Conservation (phyloP, 2,888 invertebrate genomes). For the Boloria euphrosyne region DNA sequence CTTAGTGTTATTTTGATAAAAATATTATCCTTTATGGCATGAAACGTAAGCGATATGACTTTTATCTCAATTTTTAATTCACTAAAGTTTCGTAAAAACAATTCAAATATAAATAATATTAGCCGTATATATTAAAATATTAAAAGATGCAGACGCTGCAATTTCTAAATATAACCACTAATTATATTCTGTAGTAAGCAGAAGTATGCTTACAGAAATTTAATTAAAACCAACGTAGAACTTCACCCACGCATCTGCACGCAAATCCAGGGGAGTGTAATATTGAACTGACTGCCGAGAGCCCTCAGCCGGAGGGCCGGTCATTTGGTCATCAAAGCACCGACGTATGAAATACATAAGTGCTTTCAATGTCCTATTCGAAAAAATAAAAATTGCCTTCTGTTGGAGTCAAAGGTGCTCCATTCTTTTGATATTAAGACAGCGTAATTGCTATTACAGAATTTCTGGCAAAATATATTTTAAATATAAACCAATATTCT, state of each 20-base stretch:
- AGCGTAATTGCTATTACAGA: slow-evolving; percentile 25
- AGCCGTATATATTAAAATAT: no score
- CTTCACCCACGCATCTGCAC: slow-evolving; percentile 29
- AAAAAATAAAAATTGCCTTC: slow-evolving; percentile 43
- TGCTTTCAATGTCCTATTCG: slow-evolving; percentile 45
- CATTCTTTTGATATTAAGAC: slow-evolving; percentile 43
- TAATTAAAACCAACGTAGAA: slow-evolving; percentile 23
- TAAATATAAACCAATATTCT: not conserved
- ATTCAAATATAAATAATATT: no score
- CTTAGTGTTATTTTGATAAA: no score
- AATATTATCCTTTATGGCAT: no score
- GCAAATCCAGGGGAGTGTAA: slow-evolving; percentile 35
- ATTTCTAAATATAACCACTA: slow-evolving; percentile 4
- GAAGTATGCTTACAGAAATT: slow-evolving; percentile 26
- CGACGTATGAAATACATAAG: slow-evolving; percentile 47
- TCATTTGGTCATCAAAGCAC: slow-evolving; percentile 56
- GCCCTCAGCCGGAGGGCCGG: slow-evolving; percentile 51
- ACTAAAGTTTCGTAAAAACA: no score
- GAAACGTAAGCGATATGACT: no score
- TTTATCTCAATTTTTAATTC: no score
- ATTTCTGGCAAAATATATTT: slow-evolving; percentile 8
- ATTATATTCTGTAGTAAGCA: slow-evolving; percentile 15
- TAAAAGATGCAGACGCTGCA: not conserved
- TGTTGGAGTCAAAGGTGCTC: slow-evolving; percentile 44
- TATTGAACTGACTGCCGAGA: slow-evolving; percentile 47